A percentile compares a stretch with the other conserved stretches of the same genome.
phyloP scores from a whole-genome alignment of 2,888 invertebrate genomes.

The Endomychus coccineus region DNA sequence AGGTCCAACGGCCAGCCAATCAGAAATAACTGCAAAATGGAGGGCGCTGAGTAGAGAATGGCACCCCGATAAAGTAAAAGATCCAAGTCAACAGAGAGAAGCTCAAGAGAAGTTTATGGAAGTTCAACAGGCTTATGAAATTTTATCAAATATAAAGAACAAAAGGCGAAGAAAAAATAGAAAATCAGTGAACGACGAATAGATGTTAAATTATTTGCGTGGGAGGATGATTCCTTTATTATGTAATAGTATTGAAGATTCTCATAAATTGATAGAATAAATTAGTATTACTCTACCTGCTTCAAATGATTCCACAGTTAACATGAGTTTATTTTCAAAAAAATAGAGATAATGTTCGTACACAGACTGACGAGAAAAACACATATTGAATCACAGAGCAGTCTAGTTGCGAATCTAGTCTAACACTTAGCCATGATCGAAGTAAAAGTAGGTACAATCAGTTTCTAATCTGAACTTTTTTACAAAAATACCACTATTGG shows the following conservation, averaged over 20 bases:
- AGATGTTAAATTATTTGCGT: slow-evolving; percentile 5
- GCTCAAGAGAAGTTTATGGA: slow-evolving; percentile 88
- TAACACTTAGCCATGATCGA: too few species aligned
- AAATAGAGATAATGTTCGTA: too few species aligned
- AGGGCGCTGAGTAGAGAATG: slow-evolving; percentile 72
- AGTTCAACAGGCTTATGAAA: slow-evolving; percentile 87
- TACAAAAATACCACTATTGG: too few species aligned
- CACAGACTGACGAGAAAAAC: too few species aligned
- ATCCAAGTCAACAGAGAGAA: slow-evolving; percentile 54
- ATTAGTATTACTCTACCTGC: too few species aligned
- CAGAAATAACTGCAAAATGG: slow-evolving; percentile 79
- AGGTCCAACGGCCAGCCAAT: slow-evolving; percentile 71
- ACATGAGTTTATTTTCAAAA: too few species aligned
- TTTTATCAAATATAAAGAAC: slow-evolving; percentile 74
- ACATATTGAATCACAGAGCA: too few species aligned
- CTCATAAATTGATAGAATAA: too few species aligned
- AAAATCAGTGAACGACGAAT: slow-evolving; percentile 45
- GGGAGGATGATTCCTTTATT: neutral
- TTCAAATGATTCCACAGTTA: too few species aligned
- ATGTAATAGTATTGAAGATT: neutral
- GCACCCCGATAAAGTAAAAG: slow-evolving; percentile 89
- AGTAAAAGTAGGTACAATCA: too few species aligned
- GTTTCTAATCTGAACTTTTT: too few species aligned
- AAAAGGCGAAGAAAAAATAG: slow-evolving; percentile 68
- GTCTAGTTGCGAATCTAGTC: too few species aligned